Evolutionary conservation across 2,113 vertebrate genomes (phyloP).

Genomic region (Dasyprocta punctata): DNA sequence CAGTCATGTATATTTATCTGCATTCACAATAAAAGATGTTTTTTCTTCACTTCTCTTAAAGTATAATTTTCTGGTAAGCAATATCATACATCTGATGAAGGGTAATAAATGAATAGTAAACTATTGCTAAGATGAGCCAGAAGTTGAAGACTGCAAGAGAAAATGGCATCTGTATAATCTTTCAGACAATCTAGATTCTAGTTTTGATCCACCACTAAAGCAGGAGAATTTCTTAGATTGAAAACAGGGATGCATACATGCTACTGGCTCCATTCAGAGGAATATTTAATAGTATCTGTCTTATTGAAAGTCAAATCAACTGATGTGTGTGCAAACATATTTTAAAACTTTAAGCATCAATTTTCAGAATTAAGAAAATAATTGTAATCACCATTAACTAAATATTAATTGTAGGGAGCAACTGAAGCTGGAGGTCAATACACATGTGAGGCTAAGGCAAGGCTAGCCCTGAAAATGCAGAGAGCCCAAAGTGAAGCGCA

Average conservation of each 20-base stretch:
- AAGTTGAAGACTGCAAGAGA: neutral
- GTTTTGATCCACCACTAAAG: neutral
- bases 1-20: constrained; percentile 31
- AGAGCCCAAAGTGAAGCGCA: too few species aligned
- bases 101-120: constrained; percentile 45
- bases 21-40: neutral
- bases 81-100: constrained; percentile 37
- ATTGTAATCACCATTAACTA: neutral
- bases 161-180: neutral
- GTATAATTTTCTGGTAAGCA: constrained; percentile 37
- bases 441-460: too few species aligned
- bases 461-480: too few species aligned
- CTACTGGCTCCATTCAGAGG: neutral
- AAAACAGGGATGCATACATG: neutral
- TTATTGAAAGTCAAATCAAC: neutral
- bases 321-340: neutral
- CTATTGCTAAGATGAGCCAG: neutral
- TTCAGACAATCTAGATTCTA: neutral
- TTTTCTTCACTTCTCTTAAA: constrained; percentile 49
- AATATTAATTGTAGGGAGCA: neutral
- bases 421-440: too few species aligned
- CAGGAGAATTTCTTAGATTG: neutral
- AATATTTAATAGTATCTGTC: neutral
- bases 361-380: neutral
- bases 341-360: neutral